These are phyloP conservation scores for Mallotus villosus DNA, from an alignment of 2,797 vertebrate genomes.

Conservation along the genomic window DNA sequence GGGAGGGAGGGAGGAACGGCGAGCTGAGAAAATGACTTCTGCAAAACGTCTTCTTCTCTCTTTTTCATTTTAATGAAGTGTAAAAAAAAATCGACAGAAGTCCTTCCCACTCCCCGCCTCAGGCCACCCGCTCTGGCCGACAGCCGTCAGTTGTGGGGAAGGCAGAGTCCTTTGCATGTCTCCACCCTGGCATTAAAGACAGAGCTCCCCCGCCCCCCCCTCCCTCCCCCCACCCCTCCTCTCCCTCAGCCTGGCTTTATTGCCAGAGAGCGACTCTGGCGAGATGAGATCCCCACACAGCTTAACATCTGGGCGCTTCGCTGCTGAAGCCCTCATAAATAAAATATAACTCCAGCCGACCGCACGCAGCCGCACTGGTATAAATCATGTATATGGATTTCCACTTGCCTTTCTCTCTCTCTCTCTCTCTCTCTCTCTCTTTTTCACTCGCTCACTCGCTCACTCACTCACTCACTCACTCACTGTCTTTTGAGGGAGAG, in stretches of 20 bases:
- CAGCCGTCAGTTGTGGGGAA: constrained; percentile 48
- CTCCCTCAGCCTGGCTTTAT: constrained; percentile 65
- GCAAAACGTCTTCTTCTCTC: constrained; percentile 13
- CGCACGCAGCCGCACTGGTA: constrained; percentile 68
- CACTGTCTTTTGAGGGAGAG: constrained; percentile 48
- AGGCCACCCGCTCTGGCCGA: constrained; percentile 26
- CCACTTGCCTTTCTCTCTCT: constrained; percentile 73
- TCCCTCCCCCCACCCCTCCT: constrained; percentile 41
- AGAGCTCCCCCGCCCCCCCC: constrained; percentile 34
- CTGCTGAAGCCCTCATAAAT: constrained; percentile 83
- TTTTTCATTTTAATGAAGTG: constrained; percentile 35
- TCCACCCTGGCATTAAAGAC: constrained; percentile 11
- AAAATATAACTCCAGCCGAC: constrained; percentile 78
- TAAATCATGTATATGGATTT: constrained; percentile 87
- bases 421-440: constrained; percentile 49
- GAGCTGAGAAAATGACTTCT: constrained; percentile 42
- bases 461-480: constrained; percentile 57
- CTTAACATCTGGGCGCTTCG: constrained; percentile 80
- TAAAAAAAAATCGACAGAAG: constrained; percentile 32
- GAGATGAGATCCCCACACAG: constrained; percentile 77
- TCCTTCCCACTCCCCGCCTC: constrained; percentile 21
- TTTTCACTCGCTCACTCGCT: background rate
- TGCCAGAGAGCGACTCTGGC: constrained; percentile 65
- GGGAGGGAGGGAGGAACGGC: constrained; percentile 14
- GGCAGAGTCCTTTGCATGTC: constrained; percentile 48